Base-by-base conservation (phyloP, 2,888 invertebrate species). In the Dryobota labecula region DNA sequence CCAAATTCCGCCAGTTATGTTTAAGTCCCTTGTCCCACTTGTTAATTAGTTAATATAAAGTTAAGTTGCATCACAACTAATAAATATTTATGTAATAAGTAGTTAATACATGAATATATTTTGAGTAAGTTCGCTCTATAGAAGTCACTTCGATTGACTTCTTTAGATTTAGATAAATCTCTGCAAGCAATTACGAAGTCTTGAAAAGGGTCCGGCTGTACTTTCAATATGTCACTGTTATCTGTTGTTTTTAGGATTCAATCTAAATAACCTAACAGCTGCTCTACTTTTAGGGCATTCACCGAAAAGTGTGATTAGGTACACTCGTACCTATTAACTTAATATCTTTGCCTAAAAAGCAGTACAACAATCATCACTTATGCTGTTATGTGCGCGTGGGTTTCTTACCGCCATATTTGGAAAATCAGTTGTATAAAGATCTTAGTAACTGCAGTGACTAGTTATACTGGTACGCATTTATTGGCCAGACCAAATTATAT, bases 221-320 rank as follows among this genome's bases (percentile, higher is more conserved):
- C 18, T 43, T 67, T 36, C 27, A 30, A 24, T 56, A 54, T 30
- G 27, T 56, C n/a, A 15, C 27, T 4, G 6, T 30, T 9, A 5
- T 11, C n/a, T 38, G 1, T 41, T 30, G 57, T 49, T 68, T 54
- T 15, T 20, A 57, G 9, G 20, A 54, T 36, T 64, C 30, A 38
- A 60, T 60, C 20, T 43, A 33, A 69, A 58, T 41, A 36, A n/a
- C 13, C n/a, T n/a, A 15, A 43, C 27, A 70, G n/a, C 41, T 58
- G 51, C 1, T 51, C 8, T 3, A 33, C 51, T 60, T 67, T 49
- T 47, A 41, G 27, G 27, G n/a, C 1, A 43, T n/a, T 38, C 9
- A 57, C 30, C 33, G 0, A n/a, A n/a, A n/a, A n/a, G n/a, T n/a
- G n/a, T n/a, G n/a, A n/a, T n/a, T n/a, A n/a, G n/a, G n/a, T n/a